A percentile compares a stretch with the other conserved stretches of the same genome.
These are phyloP conservation scores for Cosmopolites sordidus DNA, from an alignment of 2,888 invertebrate species.

Conservation along the genomic window DNA sequence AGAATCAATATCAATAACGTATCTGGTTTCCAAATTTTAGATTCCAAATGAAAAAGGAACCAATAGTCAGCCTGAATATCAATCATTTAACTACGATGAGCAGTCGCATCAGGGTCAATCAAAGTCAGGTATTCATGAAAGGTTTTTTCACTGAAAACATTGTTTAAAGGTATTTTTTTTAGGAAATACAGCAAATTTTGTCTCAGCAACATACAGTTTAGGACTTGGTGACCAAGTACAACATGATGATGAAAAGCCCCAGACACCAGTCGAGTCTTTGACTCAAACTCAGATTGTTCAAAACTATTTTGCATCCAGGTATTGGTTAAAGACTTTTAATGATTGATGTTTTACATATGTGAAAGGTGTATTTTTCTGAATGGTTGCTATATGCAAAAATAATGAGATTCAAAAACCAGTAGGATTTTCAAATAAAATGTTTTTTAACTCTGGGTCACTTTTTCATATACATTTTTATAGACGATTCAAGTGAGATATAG, in stretches of 20 bases:
- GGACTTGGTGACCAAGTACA: background rate
- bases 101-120: slow-evolving; percentile 37
- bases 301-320: slow-evolving; percentile 36
- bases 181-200: background rate
- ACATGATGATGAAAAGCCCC: background rate
- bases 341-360: too few species aligned
- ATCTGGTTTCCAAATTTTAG: background rate
- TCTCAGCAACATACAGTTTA: slow-evolving; percentile 3
- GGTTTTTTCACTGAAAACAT: too few species aligned
- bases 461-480: too few species aligned
- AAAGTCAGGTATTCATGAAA: slow-evolving; percentile 18
- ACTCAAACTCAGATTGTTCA: slow-evolving; percentile 39
- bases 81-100: slow-evolving; percentile 51
- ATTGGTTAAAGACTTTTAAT: too few species aligned
- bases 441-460: too few species aligned
- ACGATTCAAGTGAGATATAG: too few species aligned
- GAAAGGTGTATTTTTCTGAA: too few species aligned
- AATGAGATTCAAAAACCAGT: too few species aligned
- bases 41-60: slow-evolving; percentile 42
- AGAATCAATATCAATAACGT: too few species aligned
- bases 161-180: background rate
- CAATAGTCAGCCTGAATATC: slow-evolving; percentile 47
- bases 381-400: too few species aligned
- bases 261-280: slow-evolving; percentile 25
- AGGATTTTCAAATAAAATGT: too few species aligned